A percentile compares a stretch with the other conserved stretches of the same genome.
Evolutionary conservation across 2,888 invertebrate species (phyloP).

Genomic region (Gymnocheta viridis): DNA sequence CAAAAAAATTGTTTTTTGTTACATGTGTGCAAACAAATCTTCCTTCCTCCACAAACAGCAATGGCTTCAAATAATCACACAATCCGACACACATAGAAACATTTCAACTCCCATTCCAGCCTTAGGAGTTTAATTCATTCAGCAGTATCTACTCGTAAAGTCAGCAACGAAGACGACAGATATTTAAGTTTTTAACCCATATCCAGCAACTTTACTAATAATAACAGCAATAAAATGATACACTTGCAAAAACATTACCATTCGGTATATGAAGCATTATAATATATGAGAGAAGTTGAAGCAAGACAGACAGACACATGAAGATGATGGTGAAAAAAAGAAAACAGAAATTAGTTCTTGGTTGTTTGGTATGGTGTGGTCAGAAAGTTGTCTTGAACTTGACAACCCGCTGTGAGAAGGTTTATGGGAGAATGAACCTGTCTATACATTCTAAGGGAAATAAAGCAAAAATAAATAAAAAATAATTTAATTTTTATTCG

Average conservation of each 20-base stretch:
- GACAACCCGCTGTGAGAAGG: constrained; percentile 78
- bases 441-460: constrained; percentile 66
- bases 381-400: constrained; percentile 72
- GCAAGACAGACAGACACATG: constrained; percentile 2
- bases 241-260: constrained; percentile 55
- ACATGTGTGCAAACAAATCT: constrained; percentile 68
- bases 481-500: not conserved
- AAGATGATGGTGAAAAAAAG: constrained; percentile 36
- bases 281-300: not conserved
- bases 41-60: constrained; percentile 18
- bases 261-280: constrained; percentile 1
- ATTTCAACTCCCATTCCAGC: not conserved
- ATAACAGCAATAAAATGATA: constrained; percentile 51
- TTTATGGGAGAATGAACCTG: constrained; percentile 81
- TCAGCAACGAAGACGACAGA: constrained; percentile 48
- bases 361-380: constrained; percentile 66
- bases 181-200: constrained; percentile 66
- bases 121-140: constrained; percentile 47
- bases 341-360: constrained; percentile 64
- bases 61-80: constrained; percentile 27
- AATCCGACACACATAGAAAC: constrained; percentile 23
- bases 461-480: constrained; percentile 9
- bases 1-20: constrained; percentile 52
- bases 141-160: constrained; percentile 27
- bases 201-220: constrained; percentile 51